phyloP scores from a whole-genome alignment of 1,140 invertebrate species.

The Nilaparvata lugens region DNA sequence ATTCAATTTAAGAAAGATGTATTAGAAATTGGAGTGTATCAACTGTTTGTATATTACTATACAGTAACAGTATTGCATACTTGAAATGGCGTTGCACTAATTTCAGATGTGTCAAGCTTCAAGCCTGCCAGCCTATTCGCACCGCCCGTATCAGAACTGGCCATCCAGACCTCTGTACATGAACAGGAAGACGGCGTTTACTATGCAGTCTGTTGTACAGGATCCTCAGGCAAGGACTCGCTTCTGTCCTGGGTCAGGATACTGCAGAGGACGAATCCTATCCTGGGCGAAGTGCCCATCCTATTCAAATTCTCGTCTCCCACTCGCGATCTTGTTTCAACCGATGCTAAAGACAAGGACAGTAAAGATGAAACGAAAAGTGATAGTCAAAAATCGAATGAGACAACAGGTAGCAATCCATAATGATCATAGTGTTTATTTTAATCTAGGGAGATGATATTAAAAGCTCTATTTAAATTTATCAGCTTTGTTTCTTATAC shows the following conservation, averaged over 20 bases:
- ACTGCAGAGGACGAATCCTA: constrained; percentile 69
- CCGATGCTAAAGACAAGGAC: not conserved
- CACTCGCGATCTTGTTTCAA: not conserved
- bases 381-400: no score
- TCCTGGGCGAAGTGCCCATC: constrained; percentile 37
- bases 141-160: not conserved
- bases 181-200: constrained; percentile 91
- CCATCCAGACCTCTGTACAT: constrained; percentile 51
- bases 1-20: no score
- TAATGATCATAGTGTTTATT: no score
- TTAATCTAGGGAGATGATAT: no score
- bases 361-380: not conserved
- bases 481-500: no score
- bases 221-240: constrained; percentile 83
- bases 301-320: constrained; percentile 17
- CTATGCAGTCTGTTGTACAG: constrained; percentile 76
- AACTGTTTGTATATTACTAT: not conserved
- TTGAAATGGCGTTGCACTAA: not conserved
- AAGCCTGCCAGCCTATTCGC: constrained; percentile 1
- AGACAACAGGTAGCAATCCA: no score
- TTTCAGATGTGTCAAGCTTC: constrained; percentile 31
- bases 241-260: constrained; percentile 86
- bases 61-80: not conserved
- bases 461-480: no score
- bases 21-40: not conserved